These are phyloP conservation scores for Stomorhina lunata DNA, from an alignment of 2,888 invertebrate genomes.

Conservation along the genomic window DNA sequence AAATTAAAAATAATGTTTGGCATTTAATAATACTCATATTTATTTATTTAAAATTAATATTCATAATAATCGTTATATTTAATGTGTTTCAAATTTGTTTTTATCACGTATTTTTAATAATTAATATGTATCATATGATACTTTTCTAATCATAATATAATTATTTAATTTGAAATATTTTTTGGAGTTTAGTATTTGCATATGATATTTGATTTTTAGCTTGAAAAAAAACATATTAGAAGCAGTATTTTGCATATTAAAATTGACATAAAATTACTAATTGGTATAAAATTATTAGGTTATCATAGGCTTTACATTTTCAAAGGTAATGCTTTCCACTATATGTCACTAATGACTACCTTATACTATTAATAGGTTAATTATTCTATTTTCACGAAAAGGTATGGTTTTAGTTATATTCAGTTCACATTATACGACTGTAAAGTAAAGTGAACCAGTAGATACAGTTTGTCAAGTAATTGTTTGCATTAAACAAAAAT, in stretches of 20 bases:
- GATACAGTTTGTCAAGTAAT: too few species aligned
- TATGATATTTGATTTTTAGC: not conserved
- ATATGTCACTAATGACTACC: too few species aligned
- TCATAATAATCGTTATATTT: not conserved
- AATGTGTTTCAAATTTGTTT: not conserved
- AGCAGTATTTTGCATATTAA: not conserved
- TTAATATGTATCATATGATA: not conserved
- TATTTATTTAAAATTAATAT: not conserved
- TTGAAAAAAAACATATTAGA: not conserved
- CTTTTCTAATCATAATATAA: not conserved
- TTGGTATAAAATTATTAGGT: too few species aligned
- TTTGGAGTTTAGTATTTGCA: not conserved
- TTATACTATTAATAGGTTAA: too few species aligned
- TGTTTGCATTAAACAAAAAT: too few species aligned
- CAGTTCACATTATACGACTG: too few species aligned
- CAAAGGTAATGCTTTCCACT: too few species aligned
- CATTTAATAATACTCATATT: not conserved
- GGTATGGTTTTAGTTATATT: too few species aligned
- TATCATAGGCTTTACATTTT: too few species aligned
- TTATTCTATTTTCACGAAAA: too few species aligned
- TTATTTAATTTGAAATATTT: not conserved
- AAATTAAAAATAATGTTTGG: not conserved
- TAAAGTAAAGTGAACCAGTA: too few species aligned
- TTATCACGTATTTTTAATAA: constrained; percentile 27
- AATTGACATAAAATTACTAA: too few species aligned